Evolutionary conservation across 2,797 vertebrate genomes (phyloP).

Genomic region (Neosilurus mollespiculum): DNA sequence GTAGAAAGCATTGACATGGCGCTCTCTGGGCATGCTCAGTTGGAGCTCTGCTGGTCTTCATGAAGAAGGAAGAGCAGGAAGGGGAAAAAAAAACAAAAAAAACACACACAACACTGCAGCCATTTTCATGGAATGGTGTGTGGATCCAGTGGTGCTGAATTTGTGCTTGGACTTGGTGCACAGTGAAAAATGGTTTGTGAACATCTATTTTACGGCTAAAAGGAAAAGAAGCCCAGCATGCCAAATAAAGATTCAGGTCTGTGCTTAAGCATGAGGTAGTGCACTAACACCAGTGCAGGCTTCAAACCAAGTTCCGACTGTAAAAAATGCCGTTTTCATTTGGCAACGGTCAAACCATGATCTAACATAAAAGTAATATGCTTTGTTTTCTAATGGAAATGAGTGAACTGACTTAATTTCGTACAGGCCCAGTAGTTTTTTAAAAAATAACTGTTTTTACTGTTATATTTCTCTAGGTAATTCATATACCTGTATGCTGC

Average conservation of each 20-base stretch:
- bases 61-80: conserved; percentile 59
- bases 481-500: not conserved
- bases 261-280: conserved; percentile 7
- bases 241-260: conserved; percentile 7
- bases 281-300: conserved; percentile 10
- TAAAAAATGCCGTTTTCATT: not conserved
- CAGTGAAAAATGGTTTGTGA: not conserved
- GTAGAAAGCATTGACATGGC: conserved; percentile 61
- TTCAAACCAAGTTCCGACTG: conserved; percentile 24
- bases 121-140: conserved; percentile 59
- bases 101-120: conserved; percentile 57
- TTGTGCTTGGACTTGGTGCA: conserved; percentile 2
- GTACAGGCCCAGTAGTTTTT: not conserved
- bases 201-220: not conserved
- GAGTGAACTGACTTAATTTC: not conserved
- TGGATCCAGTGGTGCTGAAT: conserved; percentile 36
- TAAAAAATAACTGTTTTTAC: not conserved
- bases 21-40: conserved; percentile 66
- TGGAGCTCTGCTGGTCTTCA: conserved; percentile 58
- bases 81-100: conserved; percentile 47
- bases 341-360: not conserved
- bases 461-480: not conserved
- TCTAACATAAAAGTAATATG: not conserved
- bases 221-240: conserved; percentile 11
- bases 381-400: not conserved